Base-by-base conservation (phyloP, 2,888 invertebrate species). In the Geophilus truncorum region DNA sequence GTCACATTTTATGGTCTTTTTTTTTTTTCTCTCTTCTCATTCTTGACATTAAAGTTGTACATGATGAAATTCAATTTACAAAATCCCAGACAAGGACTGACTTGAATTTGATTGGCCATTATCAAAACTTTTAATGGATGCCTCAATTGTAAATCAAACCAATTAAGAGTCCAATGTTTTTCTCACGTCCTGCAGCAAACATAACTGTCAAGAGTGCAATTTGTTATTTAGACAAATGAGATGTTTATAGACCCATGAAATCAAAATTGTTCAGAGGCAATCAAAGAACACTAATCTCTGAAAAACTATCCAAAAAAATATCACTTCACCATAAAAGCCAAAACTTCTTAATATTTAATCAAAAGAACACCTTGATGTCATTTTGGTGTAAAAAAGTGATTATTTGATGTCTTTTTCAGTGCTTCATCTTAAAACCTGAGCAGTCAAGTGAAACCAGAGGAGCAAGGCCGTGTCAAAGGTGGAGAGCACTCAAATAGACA, bases 91-190 rank as follows among this genome's bases (percentile, higher is more conserved):
- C 21, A 3, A 57, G 4, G 21, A 57, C 21, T 57, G 57, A 57
- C 57, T 57, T 57, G 57, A 57, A 57, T 57, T 57, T 57, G 57
- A 57, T 57, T 57, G 57, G 57, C 57, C 6, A 21, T 57, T 21
- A 57, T 57, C 7, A 23, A 23, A 57, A 23, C 21, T 57, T n/a
- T 21, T 57, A 57, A 57, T 23, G 40, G 57, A 18, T 23, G 57
- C 57, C 57, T 57, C 57, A 57, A 57, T 57, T 21, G 57, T 57
- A 57, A 57, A 57, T 57, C 57, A 57, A 57, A 57, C 57, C 57
- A 57, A 57, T 57, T 57, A 57, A 57, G 21, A 21, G 12, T 2
- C 15, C 15, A 57, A 57, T 21, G 21, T 57, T 57, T 57, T 57
- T 57, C 57, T 57, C 57, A 57, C 57, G 57, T 57, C 57, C 21